Evolutionary conservation across 92 coral and sea anemone species (phyloP).

Genomic region (Epizoanthus rinbou): DNA sequence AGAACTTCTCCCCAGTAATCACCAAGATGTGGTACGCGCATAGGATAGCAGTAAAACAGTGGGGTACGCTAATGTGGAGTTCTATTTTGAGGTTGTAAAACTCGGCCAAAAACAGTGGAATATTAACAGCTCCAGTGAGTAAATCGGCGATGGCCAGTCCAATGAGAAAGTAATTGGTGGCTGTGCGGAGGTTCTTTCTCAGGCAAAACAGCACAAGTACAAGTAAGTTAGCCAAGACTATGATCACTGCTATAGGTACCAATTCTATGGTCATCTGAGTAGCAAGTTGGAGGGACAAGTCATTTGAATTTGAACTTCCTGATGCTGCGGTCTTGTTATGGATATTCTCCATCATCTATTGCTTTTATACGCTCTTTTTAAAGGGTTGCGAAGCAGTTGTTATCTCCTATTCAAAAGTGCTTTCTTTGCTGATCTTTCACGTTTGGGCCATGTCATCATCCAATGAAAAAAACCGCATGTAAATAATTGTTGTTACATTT

Average conservation of each 20-base stretch:
- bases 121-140: neutral
- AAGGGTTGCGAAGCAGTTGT: no score
- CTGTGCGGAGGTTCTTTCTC: neutral
- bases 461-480: no score
- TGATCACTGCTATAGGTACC: neutral
- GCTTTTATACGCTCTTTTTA: no score
- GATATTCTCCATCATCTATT: no score
- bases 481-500: no score
- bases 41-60: constrained; percentile 27
- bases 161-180: constrained; percentile 4
- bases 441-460: no score
- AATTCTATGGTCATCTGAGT: no score
- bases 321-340: no score
- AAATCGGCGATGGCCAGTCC: constrained; percentile 1
- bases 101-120: constrained; percentile 9
- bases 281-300: no score
- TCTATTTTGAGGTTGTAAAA: neutral
- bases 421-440: no score
- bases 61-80: constrained; percentile 8
- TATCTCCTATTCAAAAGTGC: no score
- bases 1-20: constrained; percentile 34
- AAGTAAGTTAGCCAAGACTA: neutral
- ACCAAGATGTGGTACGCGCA: constrained; percentile 38
- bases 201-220: neutral
- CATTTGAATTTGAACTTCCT: no score